Evolutionary conservation across 2,797 vertebrate species (phyloP), one percentile per base, ranked within the genome.

Genomic region (Malacoraja senta): DNA sequence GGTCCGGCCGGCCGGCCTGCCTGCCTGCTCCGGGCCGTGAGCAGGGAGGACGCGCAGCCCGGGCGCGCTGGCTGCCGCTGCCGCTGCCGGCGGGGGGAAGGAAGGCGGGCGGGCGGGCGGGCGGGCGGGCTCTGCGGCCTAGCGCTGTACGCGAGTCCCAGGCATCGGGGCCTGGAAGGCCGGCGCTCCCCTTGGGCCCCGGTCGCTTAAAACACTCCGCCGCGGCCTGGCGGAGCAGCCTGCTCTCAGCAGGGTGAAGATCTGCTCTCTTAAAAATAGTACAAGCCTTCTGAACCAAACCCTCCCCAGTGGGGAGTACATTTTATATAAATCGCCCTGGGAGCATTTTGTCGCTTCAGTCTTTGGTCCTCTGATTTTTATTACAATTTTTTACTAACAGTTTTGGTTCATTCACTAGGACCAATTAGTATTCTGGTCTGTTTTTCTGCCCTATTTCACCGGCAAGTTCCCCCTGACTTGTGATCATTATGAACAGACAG

Each of bases 11-110:
- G 32, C 24, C 79, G 38, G 38, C 44, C 44, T 0, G 44, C 44
- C 44, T 44, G 93, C 44, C 44, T 3, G 44, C 44, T 2, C 1
- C 81, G 93, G 15, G 2, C 19, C 95, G 94, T 95, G 94, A 95
- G 95, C 93, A 93, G 94, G 93, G 94, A 93, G 93, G 91, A 65
- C 94, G 92, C 3, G 81, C n/a, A 9, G 9, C 8, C 9, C 38
- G 21, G 72, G 3, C 7, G 21, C 78, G 86, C 93, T 93, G 93
- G 19, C n/a, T n/a, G n/a, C n/a, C n/a, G n/a, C 2, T 93, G 93
- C 17, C 65, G 68, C 32, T 2, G 3, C 1, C 35, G 12, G 9
- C 29, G 35, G 79, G 68, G 72, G 65, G 91, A 1, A n/a, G 63
- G 26, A 0, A 1, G 15, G 29, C 53, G 68, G n/a, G 77, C 29